phyloP scores from a whole-genome alignment of 1,140 invertebrate species.

The Meloidogyne exigua region DNA sequence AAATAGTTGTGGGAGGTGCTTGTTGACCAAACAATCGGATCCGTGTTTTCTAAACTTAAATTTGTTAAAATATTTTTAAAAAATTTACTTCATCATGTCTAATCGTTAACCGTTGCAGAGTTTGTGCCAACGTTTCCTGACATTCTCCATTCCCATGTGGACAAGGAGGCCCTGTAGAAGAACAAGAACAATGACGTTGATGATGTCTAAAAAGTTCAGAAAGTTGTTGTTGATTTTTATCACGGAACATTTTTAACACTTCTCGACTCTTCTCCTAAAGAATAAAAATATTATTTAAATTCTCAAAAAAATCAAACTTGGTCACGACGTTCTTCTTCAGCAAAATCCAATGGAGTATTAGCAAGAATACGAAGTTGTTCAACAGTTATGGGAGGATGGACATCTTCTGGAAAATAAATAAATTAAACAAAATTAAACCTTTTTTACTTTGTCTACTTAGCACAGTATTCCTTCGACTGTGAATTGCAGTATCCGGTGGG shows the following conservation, averaged over 20 bases:
- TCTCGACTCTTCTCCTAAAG: constrained; percentile 45
- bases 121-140: constrained; percentile 26
- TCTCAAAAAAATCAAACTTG: constrained; percentile 29
- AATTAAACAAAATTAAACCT: neutral
- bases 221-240: constrained; percentile 42
- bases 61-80: constrained; percentile 3
- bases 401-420: constrained; percentile 8
- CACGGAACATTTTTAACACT: constrained; percentile 36
- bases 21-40: constrained; percentile 41
- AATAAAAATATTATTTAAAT: constrained; percentile 23
- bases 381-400: constrained; percentile 40
- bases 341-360: constrained; percentile 40
- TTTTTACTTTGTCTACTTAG: constrained; percentile 13
- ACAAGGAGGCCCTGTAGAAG: neutral
- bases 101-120: constrained; percentile 30
- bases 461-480: constrained; percentile 34
- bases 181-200: constrained; percentile 22
- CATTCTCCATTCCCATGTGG: constrained; percentile 9
- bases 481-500: constrained; percentile 35
- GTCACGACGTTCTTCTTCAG: constrained; percentile 43
- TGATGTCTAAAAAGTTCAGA: constrained; percentile 23
- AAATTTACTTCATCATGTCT: constrained; percentile 31
- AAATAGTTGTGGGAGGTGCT: constrained; percentile 27
- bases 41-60: constrained; percentile 30
- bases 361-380: constrained; percentile 37